Evolutionary conservation across 2,797 vertebrate species (phyloP), one percentile per base, ranked within the genome.

Genomic region (Gymnoscopelus braueri): DNA sequence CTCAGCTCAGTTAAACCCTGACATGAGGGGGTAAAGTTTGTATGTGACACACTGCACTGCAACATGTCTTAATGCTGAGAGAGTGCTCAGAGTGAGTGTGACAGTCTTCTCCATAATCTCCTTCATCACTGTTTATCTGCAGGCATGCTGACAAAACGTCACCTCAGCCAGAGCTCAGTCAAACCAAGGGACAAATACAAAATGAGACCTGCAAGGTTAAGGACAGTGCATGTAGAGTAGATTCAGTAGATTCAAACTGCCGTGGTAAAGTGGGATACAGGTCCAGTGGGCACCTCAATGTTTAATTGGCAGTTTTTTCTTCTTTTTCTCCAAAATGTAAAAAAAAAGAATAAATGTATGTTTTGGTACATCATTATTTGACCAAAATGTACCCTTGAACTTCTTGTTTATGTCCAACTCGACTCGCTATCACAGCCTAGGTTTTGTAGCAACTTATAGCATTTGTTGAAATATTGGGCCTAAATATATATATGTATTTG

Each of bases 1-100:
- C 2, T n/a, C 15, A 50, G 61, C 71, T 23, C 69, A 67, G 74
- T 80, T 74, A 32, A 78, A 78, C 71, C 71, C 66, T 72, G 69
- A 77, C 65, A 69, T 55, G 15, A 61, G 65, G 63, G 81, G 78
- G 84, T 78, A 86, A 87, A 84, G 82, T 79, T 55, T 55, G 24
- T 24, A 24, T 55, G 81, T 82, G 78, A 81, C 79, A 85, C 63
- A 68, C 32, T 52, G 59, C 65, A 59, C 71, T 78, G 67, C 73
- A 68, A 54, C 65, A 79, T 19, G 49, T 79, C 59, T 63, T 69
- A 39, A 74, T 59, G 59, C 32, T 55, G 58, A 52, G 66, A 35
- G 60, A 15, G 5, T 51, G 5, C 48, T 57, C 26, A 62, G 71
- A 69, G 44, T 61, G 63, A 74, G 49, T 24, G 39, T 47, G 52